A percentile compares a stretch with the other conserved stretches of the same genome.
These are phyloP conservation scores for Mus musculus DNA, from an alignment of 2,113 vertebrate genomes.

Conservation along the genomic window DNA sequence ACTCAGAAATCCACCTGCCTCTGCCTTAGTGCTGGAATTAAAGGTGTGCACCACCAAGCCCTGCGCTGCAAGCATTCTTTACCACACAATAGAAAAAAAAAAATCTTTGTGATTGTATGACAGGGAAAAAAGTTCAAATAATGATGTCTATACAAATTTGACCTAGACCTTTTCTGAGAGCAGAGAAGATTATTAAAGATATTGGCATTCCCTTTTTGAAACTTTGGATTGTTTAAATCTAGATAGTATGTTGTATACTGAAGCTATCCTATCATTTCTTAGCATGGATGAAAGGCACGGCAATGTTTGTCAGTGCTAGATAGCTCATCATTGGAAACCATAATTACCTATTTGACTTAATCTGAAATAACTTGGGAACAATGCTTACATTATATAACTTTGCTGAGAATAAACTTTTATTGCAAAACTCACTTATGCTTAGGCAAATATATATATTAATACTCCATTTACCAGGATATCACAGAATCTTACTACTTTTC, in stretches of 20 bases:
- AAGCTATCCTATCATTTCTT: background rate
- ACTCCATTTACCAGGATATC: background rate
- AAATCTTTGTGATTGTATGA: background rate
- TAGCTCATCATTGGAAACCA: background rate
- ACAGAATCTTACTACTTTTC: background rate
- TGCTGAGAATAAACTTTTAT: background rate
- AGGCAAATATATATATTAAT: background rate
- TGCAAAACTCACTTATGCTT: background rate
- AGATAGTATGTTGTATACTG: background rate
- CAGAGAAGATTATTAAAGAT: background rate
- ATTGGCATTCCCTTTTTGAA: background rate
- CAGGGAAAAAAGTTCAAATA: slow-evolving; percentile 7
- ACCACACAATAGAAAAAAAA: background rate
- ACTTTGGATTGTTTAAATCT: background rate
- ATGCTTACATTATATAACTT: background rate
- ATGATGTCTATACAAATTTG: slow-evolving; percentile 38
- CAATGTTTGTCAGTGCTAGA: background rate
- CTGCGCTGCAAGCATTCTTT: background rate
- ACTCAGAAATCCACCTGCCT: no score
- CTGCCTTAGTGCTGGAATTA: no score
- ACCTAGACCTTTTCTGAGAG: slow-evolving; percentile 12
- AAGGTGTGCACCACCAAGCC: no score
- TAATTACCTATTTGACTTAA: background rate
- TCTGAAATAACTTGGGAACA: background rate
- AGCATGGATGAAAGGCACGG: background rate